Conservation (phyloP, 1,140 invertebrate genomes). For the Euwallacea fornicatus region DNA sequence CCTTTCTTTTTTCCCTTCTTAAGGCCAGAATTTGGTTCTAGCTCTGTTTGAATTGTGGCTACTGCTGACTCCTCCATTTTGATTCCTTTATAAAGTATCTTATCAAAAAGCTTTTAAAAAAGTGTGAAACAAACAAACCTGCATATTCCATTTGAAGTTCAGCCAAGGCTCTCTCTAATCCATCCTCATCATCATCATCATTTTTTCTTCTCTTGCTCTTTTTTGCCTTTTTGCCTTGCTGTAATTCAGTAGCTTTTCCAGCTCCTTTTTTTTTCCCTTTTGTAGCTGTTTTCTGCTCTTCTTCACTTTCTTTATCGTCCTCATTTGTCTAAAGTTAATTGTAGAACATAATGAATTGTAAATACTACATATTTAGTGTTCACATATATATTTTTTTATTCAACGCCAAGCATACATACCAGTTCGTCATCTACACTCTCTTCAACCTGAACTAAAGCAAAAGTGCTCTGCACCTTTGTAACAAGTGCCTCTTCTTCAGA, state of each 20-base stretch:
- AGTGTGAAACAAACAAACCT: slow-evolving; percentile 9
- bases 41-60: slow-evolving; percentile 38
- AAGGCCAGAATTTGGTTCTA: slow-evolving; percentile 13
- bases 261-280: slow-evolving; percentile 59
- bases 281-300: slow-evolving; percentile 57
- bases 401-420: not conserved
- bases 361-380: too few species aligned
- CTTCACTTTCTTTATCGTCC: slow-evolving; percentile 55
- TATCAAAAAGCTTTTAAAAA: not conserved
- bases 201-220: slow-evolving; percentile 73
- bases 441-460: slow-evolving; percentile 54
- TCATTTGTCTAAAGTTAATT: not conserved
- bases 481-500: slow-evolving; percentile 50
- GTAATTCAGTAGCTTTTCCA: slow-evolving; percentile 59
- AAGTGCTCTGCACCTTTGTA: slow-evolving; percentile 49
- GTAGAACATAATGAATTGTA: too few species aligned
- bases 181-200: slow-evolving; percentile 80
- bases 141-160: slow-evolving; percentile 79
- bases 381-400: not conserved
- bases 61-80: slow-evolving; percentile 31
- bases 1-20: slow-evolving; percentile 38
- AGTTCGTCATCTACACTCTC: slow-evolving; percentile 53
- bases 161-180: slow-evolving; percentile 81
- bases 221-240: slow-evolving; percentile 65
- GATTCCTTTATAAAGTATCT: slow-evolving; percentile 13